Evolutionary conservation across 30 jellyfish, hydroid and myxozoan species (phyloP).

Genomic region (Aurelia aurita): DNA sequence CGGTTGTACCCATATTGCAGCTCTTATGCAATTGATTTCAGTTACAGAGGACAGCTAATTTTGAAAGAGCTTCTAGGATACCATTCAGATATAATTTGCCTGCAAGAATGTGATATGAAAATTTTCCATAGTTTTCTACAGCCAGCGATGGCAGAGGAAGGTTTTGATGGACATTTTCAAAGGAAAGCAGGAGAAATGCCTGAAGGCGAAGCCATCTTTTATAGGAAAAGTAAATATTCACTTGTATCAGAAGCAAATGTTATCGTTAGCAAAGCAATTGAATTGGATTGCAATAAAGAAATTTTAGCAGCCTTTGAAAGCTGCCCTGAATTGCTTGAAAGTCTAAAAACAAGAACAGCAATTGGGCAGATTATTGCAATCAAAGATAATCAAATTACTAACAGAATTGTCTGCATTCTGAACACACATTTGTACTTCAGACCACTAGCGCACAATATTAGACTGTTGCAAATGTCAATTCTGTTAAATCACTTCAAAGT

Average conservation of each 20-base stretch:
- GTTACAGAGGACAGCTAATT: slow-evolving; percentile 86
- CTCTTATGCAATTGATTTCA: slow-evolving; percentile 76
- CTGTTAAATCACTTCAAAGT: slow-evolving; percentile 50
- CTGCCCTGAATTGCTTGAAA: slow-evolving; percentile 65
- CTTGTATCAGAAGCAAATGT: slow-evolving; percentile 37
- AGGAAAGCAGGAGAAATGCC: slow-evolving; percentile 92
- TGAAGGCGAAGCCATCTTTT: slow-evolving; percentile 96
- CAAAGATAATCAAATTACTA: slow-evolving; percentile 29
- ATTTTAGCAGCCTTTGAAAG: slow-evolving; percentile 44
- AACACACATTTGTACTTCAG: slow-evolving; percentile 95
- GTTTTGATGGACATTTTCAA: slow-evolving; percentile 64
- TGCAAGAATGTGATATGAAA: slow-evolving; percentile 93
- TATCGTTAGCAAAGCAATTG: slow-evolving; percentile 69
- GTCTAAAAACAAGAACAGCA: slow-evolving; percentile 72
- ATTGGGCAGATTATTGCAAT: slow-evolving; percentile 84
- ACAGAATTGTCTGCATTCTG: slow-evolving; percentile 59
- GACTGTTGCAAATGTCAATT: slow-evolving; percentile 84
- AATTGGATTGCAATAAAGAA: slow-evolving; percentile 48
- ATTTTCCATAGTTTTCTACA: slow-evolving; percentile 63
- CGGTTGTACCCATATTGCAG: slow-evolving; percentile 88
- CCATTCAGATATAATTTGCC: slow-evolving; percentile 86
- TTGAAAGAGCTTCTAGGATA: slow-evolving; percentile 88
- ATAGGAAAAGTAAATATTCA: slow-evolving; percentile 30
- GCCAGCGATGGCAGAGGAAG: slow-evolving; percentile 78
- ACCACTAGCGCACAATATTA: slow-evolving; percentile 64